These are phyloP conservation scores for Tyto alba DNA, from an alignment of 2,113 vertebrate species.

Conservation along the genomic window DNA sequence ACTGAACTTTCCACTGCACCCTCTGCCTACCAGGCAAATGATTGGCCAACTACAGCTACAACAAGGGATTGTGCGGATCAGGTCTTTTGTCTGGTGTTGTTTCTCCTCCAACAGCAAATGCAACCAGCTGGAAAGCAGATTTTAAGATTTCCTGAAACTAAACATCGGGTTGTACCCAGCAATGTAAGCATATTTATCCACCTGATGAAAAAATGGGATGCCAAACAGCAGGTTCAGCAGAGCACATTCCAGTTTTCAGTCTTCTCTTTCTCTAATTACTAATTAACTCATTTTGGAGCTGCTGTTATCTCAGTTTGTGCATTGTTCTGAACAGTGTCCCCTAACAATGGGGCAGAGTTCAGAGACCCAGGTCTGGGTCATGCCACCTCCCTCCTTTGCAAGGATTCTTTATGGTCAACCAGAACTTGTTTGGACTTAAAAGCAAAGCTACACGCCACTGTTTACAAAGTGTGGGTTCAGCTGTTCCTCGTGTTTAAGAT, in stretches of 20 bases:
- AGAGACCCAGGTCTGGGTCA: not conserved
- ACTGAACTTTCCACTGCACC: conserved; percentile 2
- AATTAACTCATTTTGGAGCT: conserved; percentile 38
- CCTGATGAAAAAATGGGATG: not conserved
- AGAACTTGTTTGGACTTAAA: not conserved
- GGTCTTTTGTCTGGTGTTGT: not conserved
- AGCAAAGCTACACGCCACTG: not conserved
- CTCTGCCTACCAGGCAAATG: not conserved
- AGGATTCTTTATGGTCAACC: not conserved
- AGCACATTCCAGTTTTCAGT: not conserved
- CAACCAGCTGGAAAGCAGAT: not conserved
- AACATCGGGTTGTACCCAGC: not conserved
- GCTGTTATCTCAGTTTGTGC: not conserved
- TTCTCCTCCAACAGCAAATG: conserved; percentile 26
- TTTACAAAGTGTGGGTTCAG: not conserved
- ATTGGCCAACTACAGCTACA: not conserved
- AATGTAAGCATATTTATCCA: not conserved
- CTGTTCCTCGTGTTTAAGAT: not conserved
- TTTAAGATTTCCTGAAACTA: not conserved
- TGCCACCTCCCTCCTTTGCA: not conserved
- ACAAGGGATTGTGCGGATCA: not conserved
- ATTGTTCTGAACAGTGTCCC: not conserved
- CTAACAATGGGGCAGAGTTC: not conserved
- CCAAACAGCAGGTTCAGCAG: not conserved
- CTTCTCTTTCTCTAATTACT: conserved; percentile 10